Percentiles rank a stretch among this genome's conserved stretches.
These are phyloP conservation scores for Lagorchestes hirsutus DNA, from an alignment of 2,797 vertebrate genomes.

Conservation along the genomic window DNA sequence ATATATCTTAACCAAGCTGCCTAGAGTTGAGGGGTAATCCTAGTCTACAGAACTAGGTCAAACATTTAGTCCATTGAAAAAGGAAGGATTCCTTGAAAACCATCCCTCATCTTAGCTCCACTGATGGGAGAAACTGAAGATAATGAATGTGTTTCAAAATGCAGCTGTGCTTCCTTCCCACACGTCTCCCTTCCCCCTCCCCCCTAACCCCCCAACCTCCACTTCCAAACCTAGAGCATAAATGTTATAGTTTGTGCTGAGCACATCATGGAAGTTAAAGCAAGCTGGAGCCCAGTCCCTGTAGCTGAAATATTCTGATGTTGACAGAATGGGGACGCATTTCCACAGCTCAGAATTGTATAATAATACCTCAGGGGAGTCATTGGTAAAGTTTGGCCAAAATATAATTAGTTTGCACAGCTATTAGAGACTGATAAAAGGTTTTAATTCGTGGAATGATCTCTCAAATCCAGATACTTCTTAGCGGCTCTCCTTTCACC, in stretches of 20 bases:
- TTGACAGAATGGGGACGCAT: constrained; percentile 89
- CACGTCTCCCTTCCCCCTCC: not conserved
- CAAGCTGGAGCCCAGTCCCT: constrained; percentile 77
- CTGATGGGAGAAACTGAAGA: constrained; percentile 25
- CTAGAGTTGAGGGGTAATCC: not conserved
- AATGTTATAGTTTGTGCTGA: constrained; percentile 76
- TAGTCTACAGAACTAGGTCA: not conserved
- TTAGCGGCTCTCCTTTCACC: constrained; percentile 67
- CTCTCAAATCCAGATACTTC: constrained; percentile 79
- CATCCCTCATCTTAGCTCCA: constrained; percentile 55
- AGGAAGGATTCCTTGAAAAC: not conserved
- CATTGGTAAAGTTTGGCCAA: constrained; percentile 85
- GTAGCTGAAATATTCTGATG: constrained; percentile 82
- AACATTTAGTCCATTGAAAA: not conserved
- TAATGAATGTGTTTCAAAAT: not conserved
- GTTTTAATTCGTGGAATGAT: constrained; percentile 86
- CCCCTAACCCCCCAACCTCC: not conserved
- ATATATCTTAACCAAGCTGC: not conserved
- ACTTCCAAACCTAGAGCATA: constrained; percentile 12
- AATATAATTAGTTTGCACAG: constrained; percentile 89
- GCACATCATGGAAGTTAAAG: constrained; percentile 77
- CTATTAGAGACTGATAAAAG: constrained; percentile 87
- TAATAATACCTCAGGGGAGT: constrained; percentile 87
- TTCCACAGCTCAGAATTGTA: constrained; percentile 85
- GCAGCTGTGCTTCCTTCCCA: not conserved